Percentiles rank a stretch among this genome's conserved stretches.
Conservation (phyloP, 2,797 vertebrate species). For the Distichodus sexfasciatus region DNA sequence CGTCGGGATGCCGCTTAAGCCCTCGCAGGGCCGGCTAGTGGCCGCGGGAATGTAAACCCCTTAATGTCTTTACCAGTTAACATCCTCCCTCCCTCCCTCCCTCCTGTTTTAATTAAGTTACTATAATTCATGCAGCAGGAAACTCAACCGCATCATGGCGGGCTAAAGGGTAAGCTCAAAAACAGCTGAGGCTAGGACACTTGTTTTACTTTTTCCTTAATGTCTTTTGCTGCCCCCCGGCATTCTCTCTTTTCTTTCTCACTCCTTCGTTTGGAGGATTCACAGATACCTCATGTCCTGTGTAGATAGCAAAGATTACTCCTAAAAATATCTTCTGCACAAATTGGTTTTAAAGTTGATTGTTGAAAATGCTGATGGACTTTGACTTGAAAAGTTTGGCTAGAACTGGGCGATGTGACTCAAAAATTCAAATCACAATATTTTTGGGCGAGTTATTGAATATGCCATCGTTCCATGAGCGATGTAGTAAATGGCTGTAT, state of each 20-base stretch:
- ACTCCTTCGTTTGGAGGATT: background rate
- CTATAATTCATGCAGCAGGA: constrained; percentile 54
- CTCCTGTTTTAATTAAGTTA: constrained; percentile 63
- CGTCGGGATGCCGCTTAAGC: background rate
- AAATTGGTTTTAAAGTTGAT: no score
- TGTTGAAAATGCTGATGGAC: no score
- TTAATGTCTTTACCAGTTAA: constrained; percentile 66
- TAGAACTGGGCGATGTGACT: no score
- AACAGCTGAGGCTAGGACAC: constrained; percentile 49
- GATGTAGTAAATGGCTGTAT: no score
- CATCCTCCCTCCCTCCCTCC: constrained; percentile 43
- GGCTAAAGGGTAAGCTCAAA: constrained; percentile 50
- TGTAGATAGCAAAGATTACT: no score
- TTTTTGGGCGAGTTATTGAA: no score
- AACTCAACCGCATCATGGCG: constrained; percentile 53
- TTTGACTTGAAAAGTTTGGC: no score
- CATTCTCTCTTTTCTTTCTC: background rate
- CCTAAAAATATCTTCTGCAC: no score
- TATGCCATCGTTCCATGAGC: no score
- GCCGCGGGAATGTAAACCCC: constrained; percentile 64
- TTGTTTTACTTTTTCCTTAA: constrained; percentile 41
- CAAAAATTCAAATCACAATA: no score
- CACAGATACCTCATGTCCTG: no score
- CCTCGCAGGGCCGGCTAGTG: constrained; percentile 53
- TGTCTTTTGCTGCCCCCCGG: background rate